Percentiles rank a stretch among this genome's conserved stretches.
Conservation (phyloP, 2,888 invertebrate species). For the Erannis defoliaria region DNA sequence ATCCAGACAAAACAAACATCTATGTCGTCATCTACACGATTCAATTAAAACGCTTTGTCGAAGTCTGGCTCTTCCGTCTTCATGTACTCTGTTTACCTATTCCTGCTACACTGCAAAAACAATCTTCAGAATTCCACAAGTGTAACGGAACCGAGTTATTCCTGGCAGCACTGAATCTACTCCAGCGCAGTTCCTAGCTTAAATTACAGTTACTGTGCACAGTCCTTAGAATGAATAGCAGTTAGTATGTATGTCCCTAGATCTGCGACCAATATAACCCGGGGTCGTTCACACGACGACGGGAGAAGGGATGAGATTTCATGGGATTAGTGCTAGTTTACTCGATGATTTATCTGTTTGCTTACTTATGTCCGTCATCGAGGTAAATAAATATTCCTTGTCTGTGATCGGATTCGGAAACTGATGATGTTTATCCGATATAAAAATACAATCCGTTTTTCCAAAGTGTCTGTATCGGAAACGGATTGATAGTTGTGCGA, state of each 20-base stretch:
- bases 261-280: constrained; percentile 51
- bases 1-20: too few species aligned
- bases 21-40: too few species aligned
- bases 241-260: constrained; percentile 29
- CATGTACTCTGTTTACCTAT: background rate
- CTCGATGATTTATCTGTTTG: constrained; percentile 23
- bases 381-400: background rate
- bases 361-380: constrained; percentile 9
- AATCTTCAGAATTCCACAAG: constrained; percentile 20
- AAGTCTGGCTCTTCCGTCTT: too few species aligned
- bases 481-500: too few species aligned
- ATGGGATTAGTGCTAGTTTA: constrained; percentile 14
- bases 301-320: constrained; percentile 14
- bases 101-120: constrained; percentile 17
- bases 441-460: too few species aligned
- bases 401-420: background rate
- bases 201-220: constrained; percentile 4
- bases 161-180: constrained; percentile 29
- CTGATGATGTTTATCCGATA: too few species aligned
- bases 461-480: too few species aligned
- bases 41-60: too few species aligned
- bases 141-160: constrained; percentile 32
- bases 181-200: constrained; percentile 9
- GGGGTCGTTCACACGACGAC: constrained; percentile 46
- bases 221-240: background rate